Evolutionary conservation across 2,888 invertebrate species (phyloP).

Genomic region (Ochropleura leucogaster): DNA sequence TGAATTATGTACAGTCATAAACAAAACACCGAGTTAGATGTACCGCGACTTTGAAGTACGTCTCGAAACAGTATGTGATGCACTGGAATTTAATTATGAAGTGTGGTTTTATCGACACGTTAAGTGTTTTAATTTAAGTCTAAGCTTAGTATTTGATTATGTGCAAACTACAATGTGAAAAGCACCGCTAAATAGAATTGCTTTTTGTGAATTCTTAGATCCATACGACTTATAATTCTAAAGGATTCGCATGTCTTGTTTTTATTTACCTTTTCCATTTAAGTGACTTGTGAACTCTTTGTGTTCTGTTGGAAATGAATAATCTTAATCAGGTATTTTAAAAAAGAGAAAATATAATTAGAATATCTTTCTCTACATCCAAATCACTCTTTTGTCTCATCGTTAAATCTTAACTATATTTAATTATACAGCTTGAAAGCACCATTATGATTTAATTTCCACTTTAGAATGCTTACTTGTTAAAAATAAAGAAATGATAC

Average conservation of each 20-base stretch:
- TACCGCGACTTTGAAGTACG: not conserved
- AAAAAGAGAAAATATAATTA: not conserved
- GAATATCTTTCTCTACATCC: not conserved
- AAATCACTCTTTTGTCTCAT: not conserved
- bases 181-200: not conserved
- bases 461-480: not conserved
- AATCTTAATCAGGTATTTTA: not conserved
- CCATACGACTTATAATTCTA: not conserved
- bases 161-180: not conserved
- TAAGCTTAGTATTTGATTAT: not conserved
- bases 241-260: not conserved
- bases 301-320: not conserved
- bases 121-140: not conserved
- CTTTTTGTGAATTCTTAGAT: no score
- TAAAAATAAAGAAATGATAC: constrained; percentile 24
- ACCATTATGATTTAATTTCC: not conserved
- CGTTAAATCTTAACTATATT: not conserved
- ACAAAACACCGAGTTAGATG: constrained; percentile 34
- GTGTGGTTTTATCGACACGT: not conserved
- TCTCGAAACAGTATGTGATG: constrained; percentile 20
- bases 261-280: not conserved
- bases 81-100: constrained; percentile 1
- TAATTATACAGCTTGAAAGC: not conserved
- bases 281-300: not conserved
- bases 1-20: constrained; percentile 69